Conservation (phyloP, 2,888 invertebrate species). For the Cremastinae sp. region DNA sequence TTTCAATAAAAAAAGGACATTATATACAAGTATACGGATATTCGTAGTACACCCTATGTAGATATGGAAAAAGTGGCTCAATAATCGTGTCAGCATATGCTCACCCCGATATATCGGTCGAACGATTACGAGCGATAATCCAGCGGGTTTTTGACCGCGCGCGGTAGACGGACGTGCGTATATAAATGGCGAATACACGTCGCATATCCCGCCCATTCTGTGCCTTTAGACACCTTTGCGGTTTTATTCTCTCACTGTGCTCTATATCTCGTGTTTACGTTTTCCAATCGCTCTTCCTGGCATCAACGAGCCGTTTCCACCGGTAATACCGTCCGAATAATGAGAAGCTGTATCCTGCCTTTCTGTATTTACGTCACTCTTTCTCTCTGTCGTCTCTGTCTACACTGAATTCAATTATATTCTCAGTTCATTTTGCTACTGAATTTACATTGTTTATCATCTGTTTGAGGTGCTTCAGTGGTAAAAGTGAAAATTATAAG, state of each 20-base stretch:
- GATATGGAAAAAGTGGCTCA: background rate
- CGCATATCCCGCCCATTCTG: background rate
- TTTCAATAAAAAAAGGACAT: conserved; percentile 11
- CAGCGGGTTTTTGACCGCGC: conserved; percentile 26
- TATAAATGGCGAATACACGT: background rate
- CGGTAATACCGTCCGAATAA: conserved; percentile 22
- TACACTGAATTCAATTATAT: no score
- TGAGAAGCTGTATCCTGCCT: conserved; percentile 1
- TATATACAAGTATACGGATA: background rate
- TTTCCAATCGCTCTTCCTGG: conserved; percentile 27
- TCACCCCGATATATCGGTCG: conserved; percentile 26
- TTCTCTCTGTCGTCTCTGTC: no score
- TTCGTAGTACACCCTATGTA: background rate
- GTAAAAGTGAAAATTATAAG: no score
- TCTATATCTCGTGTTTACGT: conserved; percentile 35
- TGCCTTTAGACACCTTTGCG: conserved; percentile 32
- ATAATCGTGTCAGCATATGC: conserved; percentile 16
- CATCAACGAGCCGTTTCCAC: conserved; percentile 41
- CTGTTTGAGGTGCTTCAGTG: no score
- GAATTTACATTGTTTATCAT: no score
- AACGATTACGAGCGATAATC: conserved; percentile 37
- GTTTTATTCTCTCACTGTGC: conserved; percentile 26
- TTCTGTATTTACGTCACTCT: background rate
- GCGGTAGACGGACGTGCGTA: background rate
- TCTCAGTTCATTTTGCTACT: no score